These are phyloP conservation scores for Acropora tenuis DNA, from an alignment of 64 coral and sea anemone species.

Conservation along the genomic window DNA sequence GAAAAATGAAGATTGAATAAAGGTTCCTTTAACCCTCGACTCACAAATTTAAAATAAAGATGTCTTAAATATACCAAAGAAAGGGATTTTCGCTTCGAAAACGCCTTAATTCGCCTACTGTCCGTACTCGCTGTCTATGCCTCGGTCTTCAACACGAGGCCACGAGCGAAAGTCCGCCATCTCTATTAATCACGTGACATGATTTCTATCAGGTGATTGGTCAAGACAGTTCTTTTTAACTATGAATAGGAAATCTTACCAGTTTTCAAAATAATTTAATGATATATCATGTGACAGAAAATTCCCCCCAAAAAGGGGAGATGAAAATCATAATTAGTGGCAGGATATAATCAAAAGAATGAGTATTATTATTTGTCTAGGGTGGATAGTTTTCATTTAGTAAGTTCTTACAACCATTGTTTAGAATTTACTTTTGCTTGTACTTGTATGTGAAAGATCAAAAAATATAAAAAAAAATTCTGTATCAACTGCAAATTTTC, in stretches of 20 bases:
- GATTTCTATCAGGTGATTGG: slow-evolving; percentile 69
- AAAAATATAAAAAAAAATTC: too few species aligned
- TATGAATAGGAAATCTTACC: background rate
- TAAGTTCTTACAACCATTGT: too few species aligned
- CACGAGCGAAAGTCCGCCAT: slow-evolving; percentile 76
- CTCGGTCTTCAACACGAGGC: slow-evolving; percentile 67
- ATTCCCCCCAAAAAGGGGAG: too few species aligned
- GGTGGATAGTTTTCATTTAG: too few species aligned
- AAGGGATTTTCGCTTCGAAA: slow-evolving; percentile 1
- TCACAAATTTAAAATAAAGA: background rate
- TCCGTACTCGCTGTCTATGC: slow-evolving; percentile 7
- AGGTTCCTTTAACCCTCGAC: background rate
- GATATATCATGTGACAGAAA: too few species aligned
- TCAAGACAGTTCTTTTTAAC: slow-evolving; percentile 13
- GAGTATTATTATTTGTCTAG: too few species aligned
- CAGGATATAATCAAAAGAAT: too few species aligned
- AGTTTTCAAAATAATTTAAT: too few species aligned
- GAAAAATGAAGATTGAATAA: background rate
- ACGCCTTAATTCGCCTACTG: slow-evolving; percentile 23
- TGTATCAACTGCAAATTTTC: too few species aligned
- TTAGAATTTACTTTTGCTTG: too few species aligned
- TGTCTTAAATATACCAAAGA: background rate
- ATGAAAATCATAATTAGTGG: too few species aligned
- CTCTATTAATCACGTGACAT: slow-evolving; percentile 70
- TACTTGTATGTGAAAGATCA: too few species aligned